These are phyloP conservation scores for Pseudochirops corinnae DNA, from an alignment of 2,797 vertebrate genomes.

Conservation along the genomic window DNA sequence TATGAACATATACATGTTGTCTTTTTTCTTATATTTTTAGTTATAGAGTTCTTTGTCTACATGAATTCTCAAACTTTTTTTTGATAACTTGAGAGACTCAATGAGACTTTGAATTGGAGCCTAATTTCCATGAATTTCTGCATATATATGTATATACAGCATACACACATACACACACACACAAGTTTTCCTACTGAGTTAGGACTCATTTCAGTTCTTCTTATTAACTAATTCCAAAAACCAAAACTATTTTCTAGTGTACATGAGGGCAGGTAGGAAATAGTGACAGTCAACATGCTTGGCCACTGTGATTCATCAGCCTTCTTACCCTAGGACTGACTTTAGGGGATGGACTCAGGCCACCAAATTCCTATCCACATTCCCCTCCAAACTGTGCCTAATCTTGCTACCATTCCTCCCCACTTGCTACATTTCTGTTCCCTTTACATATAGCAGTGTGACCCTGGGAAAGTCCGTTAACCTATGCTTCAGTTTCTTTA, in stretches of 20 bases:
- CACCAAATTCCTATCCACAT: background rate
- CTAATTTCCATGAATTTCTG: slow-evolving; percentile 5
- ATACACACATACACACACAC: no score
- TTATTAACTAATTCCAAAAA: slow-evolving; percentile 65
- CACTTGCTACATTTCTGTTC: background rate
- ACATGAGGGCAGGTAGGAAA: slow-evolving; percentile 51
- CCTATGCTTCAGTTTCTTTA: background rate
- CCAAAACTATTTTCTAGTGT: slow-evolving; percentile 52
- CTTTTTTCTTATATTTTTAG: slow-evolving; percentile 38
- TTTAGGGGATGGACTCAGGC: background rate
- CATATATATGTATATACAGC: background rate
- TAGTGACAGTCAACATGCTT: slow-evolving; percentile 33
- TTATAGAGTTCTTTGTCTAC: slow-evolving; percentile 2
- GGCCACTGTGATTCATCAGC: background rate
- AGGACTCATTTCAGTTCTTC: slow-evolving; percentile 3
- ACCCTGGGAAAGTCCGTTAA: background rate
- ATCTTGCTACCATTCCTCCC: background rate
- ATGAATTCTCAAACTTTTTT: slow-evolving; percentile 30
- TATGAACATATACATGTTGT: slow-evolving; percentile 19
- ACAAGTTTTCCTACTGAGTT: slow-evolving; percentile 3
- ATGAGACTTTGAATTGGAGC: slow-evolving; percentile 18
- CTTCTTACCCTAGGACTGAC: background rate
- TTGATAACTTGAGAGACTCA: slow-evolving; percentile 19
- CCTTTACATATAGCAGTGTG: background rate
- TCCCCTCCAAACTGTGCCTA: background rate